Percentiles rank a stretch among this genome's conserved stretches.
phyloP scores from a whole-genome alignment of 2,888 invertebrate species.

The Nematopogon swammerdamellus region DNA sequence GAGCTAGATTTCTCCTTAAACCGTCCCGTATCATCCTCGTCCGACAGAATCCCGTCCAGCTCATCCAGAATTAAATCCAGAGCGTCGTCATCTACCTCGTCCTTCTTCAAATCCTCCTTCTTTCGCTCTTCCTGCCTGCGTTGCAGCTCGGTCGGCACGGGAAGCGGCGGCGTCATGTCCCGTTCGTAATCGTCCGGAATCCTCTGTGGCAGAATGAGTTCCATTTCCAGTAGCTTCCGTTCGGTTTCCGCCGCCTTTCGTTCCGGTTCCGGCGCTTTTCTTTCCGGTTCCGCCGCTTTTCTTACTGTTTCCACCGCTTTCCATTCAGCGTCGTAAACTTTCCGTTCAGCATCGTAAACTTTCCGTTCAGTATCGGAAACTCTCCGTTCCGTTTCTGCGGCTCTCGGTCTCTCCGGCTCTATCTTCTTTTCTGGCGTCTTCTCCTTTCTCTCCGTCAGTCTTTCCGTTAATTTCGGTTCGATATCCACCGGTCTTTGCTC shows the following conservation, averaged over 20 bases:
- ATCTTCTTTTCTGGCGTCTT: background rate
- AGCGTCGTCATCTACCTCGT: conserved; percentile 20
- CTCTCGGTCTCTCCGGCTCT: background rate
- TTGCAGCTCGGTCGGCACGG: conserved; percentile 3
- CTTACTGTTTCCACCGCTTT: conserved; percentile 10
- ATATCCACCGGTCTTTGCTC: background rate
- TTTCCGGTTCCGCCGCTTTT: background rate
- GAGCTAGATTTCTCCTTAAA: conserved; percentile 24
- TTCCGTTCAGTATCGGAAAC: background rate
- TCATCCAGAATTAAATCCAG: conserved; percentile 41
- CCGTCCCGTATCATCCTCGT: conserved; percentile 25
- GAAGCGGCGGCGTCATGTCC: conserved; percentile 23
- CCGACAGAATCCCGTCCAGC: conserved; percentile 42
- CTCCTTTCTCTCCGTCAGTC: background rate
- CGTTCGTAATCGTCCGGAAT: conserved; percentile 5
- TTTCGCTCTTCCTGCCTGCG: conserved; percentile 20
- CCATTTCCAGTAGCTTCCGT: conserved; percentile 8
- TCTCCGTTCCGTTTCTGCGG: background rate
- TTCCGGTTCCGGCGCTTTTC: background rate
- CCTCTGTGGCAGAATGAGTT: too few species aligned
- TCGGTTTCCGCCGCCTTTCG: background rate
- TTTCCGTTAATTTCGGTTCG: background rate
- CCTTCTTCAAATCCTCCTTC: background rate
- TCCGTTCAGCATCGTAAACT: too few species aligned
- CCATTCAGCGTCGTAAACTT: conserved; percentile 20